A percentile compares a stretch with the other conserved stretches of the same genome.
Evolutionary conservation across 2,113 vertebrate species (phyloP).

Genomic region (Suncus etruscus): DNA sequence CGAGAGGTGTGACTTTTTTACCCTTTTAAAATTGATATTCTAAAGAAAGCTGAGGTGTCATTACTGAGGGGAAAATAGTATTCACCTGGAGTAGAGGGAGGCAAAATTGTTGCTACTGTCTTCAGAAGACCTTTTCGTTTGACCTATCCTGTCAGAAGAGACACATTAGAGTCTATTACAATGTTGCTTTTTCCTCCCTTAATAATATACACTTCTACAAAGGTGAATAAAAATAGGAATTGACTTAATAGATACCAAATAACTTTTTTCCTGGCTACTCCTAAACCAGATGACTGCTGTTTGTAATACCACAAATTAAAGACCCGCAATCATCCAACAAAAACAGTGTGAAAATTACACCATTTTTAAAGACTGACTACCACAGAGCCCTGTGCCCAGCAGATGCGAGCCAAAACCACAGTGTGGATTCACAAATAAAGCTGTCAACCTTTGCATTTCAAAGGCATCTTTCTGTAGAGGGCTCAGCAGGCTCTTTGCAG

Average conservation of each 20-base stretch:
- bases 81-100: constrained; percentile 9
- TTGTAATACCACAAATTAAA: constrained; percentile 70
- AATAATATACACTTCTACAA: not conserved
- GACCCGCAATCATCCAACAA: constrained; percentile 58
- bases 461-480: constrained; percentile 34
- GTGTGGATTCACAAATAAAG: constrained; percentile 49
- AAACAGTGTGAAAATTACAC: constrained; percentile 53
- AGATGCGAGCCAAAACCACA: constrained; percentile 55
- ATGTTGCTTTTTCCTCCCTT: not conserved
- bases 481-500: not conserved
- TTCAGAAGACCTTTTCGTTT: not conserved
- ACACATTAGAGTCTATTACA: not conserved
- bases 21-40: not conserved
- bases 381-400: not conserved
- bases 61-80: not conserved
- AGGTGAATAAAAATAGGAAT: constrained; percentile 11
- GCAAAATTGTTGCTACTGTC: not conserved
- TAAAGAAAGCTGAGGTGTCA: constrained; percentile 22
- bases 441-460: constrained; percentile 48
- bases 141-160: not conserved
- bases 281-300: constrained; percentile 52
- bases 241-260: constrained; percentile 52
- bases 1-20: not conserved
- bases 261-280: constrained; percentile 48
- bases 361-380: constrained; percentile 56